phyloP scores from a whole-genome alignment of 92 coral and sea anemone species.

The Porites rus region DNA sequence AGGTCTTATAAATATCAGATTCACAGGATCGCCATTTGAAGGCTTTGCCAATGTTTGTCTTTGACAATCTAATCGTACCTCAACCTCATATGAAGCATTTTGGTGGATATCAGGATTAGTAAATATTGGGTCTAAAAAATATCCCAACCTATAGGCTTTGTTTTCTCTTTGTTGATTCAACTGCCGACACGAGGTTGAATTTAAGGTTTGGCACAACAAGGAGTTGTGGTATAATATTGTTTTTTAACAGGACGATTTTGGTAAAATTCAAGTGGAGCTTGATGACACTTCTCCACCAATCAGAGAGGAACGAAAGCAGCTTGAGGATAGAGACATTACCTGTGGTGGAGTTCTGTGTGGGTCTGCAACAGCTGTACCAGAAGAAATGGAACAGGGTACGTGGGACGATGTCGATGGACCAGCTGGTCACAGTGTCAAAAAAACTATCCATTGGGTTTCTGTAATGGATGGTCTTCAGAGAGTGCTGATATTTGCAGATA shows the following conservation, averaged over 20 bases:
- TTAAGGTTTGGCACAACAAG: background rate
- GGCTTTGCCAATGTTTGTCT: no score
- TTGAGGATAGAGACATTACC: conserved; percentile 51
- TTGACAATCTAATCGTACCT: no score
- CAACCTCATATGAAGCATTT: no score
- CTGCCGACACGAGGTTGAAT: no score
- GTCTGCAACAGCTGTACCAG: conserved; percentile 44
- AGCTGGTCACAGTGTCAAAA: conserved; percentile 44
- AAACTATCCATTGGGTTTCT: conserved; percentile 90
- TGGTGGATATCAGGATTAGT: no score
- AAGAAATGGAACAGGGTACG: conserved; percentile 38
- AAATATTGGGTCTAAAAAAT: no score
- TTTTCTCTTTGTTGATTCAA: no score
- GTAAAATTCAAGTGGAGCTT: conserved; percentile 61
- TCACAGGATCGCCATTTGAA: no score
- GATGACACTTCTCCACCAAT: conserved; percentile 61
- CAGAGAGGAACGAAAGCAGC: conserved; percentile 58
- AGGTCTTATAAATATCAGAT: no score
- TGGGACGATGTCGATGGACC: conserved; percentile 76
- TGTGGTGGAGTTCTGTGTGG: conserved; percentile 48
- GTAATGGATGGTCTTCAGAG: conserved; percentile 88
- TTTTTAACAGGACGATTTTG: conserved; percentile 77
- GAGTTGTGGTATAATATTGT: background rate
- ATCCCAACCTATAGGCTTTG: no score
- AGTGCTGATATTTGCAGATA: conserved; percentile 83